Evolutionary conservation across 2,888 invertebrate genomes (phyloP), one percentile per base, ranked within the genome.

Genomic region (Belgica antarctica): DNA sequence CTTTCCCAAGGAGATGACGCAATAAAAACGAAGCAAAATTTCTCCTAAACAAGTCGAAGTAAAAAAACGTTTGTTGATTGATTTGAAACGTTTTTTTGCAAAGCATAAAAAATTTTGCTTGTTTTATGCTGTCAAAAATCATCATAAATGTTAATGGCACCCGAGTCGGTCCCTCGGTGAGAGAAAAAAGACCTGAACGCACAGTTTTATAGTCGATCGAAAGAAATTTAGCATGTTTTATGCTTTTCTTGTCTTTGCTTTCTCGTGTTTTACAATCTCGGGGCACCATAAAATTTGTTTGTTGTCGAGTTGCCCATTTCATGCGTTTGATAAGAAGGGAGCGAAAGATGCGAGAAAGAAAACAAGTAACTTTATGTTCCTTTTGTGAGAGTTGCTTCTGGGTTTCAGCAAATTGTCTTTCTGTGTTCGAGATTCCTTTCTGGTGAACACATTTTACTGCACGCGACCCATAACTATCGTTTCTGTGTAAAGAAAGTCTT

Each of bases 61-160:
- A n/a, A n/a, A n/a, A n/a, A n/a, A n/a, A n/a, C n/a, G n/a, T 28
- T 22, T 41, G 46, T 46, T 46, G 65, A 66, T 66, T 66, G 65
- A 66, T 47, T 66, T 68, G 63, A 36, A 63, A 41, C 24, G 22
- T 62, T 47, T 66, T 47, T 25, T 24, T 15, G 25, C 61, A 19
- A 28, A 28, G 15, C 65, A 66, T 57, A 68, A 34, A 68, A 68
- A 68, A 34, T 61, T 31, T 28, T 31, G 27, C n/a, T 27, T 31
- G 52, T 22, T 28, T 22, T 68, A 10, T 59, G 47, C 28, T 57
- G 57, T 68, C 68, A 68, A 47, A 46, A 66, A 66, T 68, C 68
- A 68, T 68, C 68, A 68, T 68, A 68, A 68, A 68, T 68, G 24
- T 68, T 68, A 68, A 68, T 68, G 57, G 68, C 57, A n/a, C 52